phyloP scores from a whole-genome alignment of 2,797 vertebrate species.

The Dryobates pubescens region DNA sequence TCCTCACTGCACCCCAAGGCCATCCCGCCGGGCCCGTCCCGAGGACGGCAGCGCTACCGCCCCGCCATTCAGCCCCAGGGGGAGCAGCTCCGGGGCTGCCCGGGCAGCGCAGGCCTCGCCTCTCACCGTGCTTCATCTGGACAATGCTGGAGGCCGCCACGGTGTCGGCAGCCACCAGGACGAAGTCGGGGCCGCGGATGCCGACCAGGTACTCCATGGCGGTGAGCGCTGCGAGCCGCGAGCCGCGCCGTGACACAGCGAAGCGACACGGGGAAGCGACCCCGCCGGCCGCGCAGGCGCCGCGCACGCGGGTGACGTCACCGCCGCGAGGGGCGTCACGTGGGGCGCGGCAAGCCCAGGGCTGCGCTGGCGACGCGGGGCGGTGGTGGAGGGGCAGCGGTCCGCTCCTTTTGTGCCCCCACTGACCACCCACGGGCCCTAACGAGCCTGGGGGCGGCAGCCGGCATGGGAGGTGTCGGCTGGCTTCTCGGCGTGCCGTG shows the following conservation, averaged over 20 bases:
- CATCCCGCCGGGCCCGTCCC: neutral
- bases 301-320: conserved; percentile 38
- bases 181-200: conserved; percentile 93
- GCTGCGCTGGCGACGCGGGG: neutral
- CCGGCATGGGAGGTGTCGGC: neutral
- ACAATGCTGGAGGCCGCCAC: conserved; percentile 93
- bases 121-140: conserved; percentile 95
- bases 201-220: conserved; percentile 96
- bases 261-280: neutral
- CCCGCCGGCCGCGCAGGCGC: neutral
- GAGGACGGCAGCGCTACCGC: too few relatives aligned
- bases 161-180: conserved; percentile 92
- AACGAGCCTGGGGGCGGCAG: neutral
- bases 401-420: neutral
- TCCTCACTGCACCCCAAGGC: neutral
- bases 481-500: neutral
- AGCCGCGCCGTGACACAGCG: conserved; percentile 60
- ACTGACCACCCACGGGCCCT: too few relatives aligned
- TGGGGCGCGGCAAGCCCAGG: neutral
- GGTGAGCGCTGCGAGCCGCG: neutral
- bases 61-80: too few relatives aligned
- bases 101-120: neutral
- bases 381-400: neutral
- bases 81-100: too few relatives aligned
- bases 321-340: conserved; percentile 29